phyloP scores from a whole-genome alignment of 2,113 vertebrate genomes.

The Falcunculus frontatus region DNA sequence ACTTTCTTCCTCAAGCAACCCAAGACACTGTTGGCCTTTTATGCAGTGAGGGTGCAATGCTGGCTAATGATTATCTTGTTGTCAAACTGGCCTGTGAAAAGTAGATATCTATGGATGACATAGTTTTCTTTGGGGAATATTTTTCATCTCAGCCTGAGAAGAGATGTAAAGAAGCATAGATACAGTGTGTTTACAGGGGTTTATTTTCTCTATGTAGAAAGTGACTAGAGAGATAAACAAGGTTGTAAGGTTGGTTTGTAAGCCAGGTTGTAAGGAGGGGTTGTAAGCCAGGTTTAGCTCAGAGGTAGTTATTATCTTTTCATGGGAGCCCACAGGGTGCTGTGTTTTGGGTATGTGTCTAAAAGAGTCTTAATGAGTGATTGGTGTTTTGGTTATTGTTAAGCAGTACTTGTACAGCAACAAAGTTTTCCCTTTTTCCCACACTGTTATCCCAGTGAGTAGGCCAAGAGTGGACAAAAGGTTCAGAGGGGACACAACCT shows the following conservation, averaged over 20 bases:
- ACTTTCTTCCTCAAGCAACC: not conserved
- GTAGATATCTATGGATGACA: not conserved
- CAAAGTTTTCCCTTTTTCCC: not conserved
- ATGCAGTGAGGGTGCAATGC: not conserved
- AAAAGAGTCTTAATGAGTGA: not conserved
- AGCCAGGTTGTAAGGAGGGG: not conserved
- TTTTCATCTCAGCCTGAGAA: not conserved
- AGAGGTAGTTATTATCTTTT: not conserved
- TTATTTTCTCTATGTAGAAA: not conserved
- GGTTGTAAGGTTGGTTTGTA: not conserved
- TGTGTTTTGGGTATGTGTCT: not conserved
- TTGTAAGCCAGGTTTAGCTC: not conserved
- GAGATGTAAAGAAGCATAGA: not conserved
- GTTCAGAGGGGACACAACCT: not conserved
- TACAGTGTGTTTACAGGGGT: not conserved
- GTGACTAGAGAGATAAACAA: not conserved
- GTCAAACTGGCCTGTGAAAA: not conserved
- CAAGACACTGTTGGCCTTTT: not conserved
- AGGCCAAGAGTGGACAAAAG: not conserved
- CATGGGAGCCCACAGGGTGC: not conserved
- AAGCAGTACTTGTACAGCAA: not conserved
- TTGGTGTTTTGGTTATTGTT: not conserved
- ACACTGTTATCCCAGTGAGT: rapidly evolving
- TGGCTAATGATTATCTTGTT: not conserved
- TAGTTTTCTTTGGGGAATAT: not conserved